Evolutionary conservation across 2,113 vertebrate species (phyloP), one percentile per base, ranked within the genome.

Genomic region (Chaetorhynchus papuensis): DNA sequence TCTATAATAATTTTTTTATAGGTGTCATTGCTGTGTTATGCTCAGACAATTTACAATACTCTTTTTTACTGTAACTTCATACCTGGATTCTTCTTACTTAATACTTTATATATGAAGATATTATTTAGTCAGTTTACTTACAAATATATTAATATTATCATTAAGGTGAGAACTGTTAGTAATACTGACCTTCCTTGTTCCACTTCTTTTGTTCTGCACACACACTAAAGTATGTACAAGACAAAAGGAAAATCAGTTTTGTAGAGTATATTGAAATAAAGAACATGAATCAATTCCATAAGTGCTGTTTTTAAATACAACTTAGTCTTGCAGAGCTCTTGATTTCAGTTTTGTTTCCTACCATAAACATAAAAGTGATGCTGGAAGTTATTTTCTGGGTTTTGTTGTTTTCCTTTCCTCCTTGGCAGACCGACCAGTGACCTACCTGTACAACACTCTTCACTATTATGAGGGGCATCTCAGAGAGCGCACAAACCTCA

Each of bases 381-480:
- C 37, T 80, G 18, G 23, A n/a, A 88, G 30, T 65, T 65, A 49
- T 37, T 82, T 82, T 69, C 41, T 86, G n/a, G 0, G 3, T 33
- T 47, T 54, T 87, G 5, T 75, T 83, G 45, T 57, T 93, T 74
- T 80, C 27, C 13, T 90, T 91, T 89, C 93, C 59, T 95, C 95
- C 66, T 93, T 94, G 87, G 35, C 97, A 99, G 99, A 99, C 95
- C 99, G 99, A 8, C 99, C 99, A 1, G 99, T 99, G 94, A 99
- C 99, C 37, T 99, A 99, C 89, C 97, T 99, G 37, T 99, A 99
- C 98, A 99, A 99, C 97, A 99, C 99, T 3, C 98, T 99, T 53
- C 99, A 99, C 94, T 99, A 99, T 91, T 99, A 99, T 2, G 99
- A 99, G 95, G 97, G 98, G 27, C 99, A 99, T 65, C 98, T 99